A percentile compares a stretch with the other conserved stretches of the same genome.
These are phyloP conservation scores for Megalopta genalis DNA, from an alignment of 1,140 invertebrate genomes.

Conservation along the genomic window DNA sequence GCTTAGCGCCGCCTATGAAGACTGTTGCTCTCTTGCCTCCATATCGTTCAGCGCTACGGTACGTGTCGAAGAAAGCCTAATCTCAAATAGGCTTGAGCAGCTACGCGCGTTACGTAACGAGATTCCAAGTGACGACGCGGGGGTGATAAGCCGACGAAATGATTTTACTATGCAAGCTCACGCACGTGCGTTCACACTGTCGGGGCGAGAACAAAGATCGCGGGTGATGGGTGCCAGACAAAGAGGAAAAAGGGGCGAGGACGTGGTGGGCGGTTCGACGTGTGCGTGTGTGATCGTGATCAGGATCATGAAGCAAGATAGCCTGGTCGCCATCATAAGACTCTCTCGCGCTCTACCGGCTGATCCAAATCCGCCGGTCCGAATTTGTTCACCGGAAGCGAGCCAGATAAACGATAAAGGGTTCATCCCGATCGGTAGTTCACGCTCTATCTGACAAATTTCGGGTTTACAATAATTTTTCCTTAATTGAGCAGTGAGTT, in stretches of 20 bases:
- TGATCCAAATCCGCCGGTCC: constrained; percentile 65
- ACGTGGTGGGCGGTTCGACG: constrained; percentile 73
- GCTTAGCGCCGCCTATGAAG: too few relatives aligned
- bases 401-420: too few relatives aligned
- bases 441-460: too few relatives aligned
- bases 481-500: too few relatives aligned
- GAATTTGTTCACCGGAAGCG: constrained; percentile 22
- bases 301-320: constrained; percentile 74
- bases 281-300: constrained; percentile 75
- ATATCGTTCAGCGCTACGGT: too few relatives aligned
- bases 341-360: constrained; percentile 61
- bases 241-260: constrained; percentile 35
- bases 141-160: constrained; percentile 28
- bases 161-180: constrained; percentile 44
- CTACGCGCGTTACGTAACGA: neutral
- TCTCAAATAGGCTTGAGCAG: neutral
- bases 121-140: constrained; percentile 4
- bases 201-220: constrained; percentile 2
- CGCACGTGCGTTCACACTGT: constrained; percentile 54
- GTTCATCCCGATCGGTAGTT: too few relatives aligned
- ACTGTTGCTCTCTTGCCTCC: too few relatives aligned
- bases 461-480: too few relatives aligned
- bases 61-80: neutral
- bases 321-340: constrained; percentile 67
- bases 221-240: neutral